phyloP scores from a whole-genome alignment of 2,888 invertebrate genomes.

The Achlya flavicornis region DNA sequence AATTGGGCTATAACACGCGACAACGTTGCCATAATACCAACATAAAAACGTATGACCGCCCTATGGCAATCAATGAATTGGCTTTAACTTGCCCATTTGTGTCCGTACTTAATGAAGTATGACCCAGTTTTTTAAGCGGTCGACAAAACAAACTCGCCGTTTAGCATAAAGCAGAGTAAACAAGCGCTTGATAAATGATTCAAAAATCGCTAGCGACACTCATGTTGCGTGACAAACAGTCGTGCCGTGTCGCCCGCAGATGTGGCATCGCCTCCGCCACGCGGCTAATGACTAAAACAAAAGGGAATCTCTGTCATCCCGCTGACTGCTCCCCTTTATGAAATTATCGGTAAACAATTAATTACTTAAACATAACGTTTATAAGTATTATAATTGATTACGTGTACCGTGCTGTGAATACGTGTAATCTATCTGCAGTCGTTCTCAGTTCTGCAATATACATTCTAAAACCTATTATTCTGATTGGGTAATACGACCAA shows the following conservation, averaged over 20 bases:
- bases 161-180: conserved; percentile 51
- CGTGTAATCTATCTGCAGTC: not conserved
- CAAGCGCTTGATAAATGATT: conserved; percentile 60
- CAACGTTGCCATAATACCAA: conserved; percentile 27
- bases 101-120: conserved; percentile 47
- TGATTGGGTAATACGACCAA: conserved; percentile 27
- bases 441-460: not conserved
- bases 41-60: conserved; percentile 23
- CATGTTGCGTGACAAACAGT: conserved; percentile 15
- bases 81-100: conserved; percentile 36
- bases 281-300: conserved; percentile 39
- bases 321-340: conserved; percentile 24
- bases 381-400: not conserved
- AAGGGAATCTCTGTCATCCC: conserved; percentile 36
- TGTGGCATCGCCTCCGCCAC: conserved; percentile 26
- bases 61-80: conserved; percentile 44
- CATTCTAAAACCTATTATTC: conserved; percentile 26
- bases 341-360: conserved; percentile 4
- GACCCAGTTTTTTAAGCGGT: conserved; percentile 44
- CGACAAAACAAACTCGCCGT: conserved; percentile 34
- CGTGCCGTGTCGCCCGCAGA: conserved; percentile 32
- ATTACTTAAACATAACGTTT: not conserved
- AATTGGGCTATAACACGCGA: conserved; percentile 44
- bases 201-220: conserved; percentile 50
- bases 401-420: not conserved